Evolutionary conservation across 2,888 invertebrate species (phyloP).

Genomic region (Diplolepis rosae): DNA sequence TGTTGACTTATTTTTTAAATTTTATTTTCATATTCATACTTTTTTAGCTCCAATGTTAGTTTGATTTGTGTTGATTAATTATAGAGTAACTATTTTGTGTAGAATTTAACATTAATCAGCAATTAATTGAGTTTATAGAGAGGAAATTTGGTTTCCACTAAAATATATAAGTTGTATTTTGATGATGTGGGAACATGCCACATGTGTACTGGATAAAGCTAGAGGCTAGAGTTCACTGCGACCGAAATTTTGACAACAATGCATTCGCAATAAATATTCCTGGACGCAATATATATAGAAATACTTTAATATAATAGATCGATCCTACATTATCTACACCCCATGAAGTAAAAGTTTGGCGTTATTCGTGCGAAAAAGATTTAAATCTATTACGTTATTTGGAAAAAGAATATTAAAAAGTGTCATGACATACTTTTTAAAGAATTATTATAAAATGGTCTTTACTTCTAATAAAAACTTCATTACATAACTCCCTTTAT

Average conservation of each 20-base stretch:
- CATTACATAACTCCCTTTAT: too few species aligned
- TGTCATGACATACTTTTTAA: background rate
- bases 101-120: background rate
- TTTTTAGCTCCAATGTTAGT: too few species aligned
- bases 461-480: background rate
- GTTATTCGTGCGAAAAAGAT: constrained; percentile 17
- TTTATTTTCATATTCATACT: too few species aligned
- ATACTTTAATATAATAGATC: constrained; percentile 15
- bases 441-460: background rate
- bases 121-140: background rate
- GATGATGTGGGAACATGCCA: background rate
- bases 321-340: constrained; percentile 10
- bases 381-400: constrained; percentile 18
- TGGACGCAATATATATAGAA: constrained; percentile 7
- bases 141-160: background rate
- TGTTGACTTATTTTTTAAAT: too few species aligned
- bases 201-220: background rate
- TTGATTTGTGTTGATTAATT: background rate
- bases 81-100: background rate
- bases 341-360: constrained; percentile 21
- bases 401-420: constrained; percentile 2
- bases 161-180: background rate
- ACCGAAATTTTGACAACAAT: constrained; percentile 16
- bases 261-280: constrained; percentile 22
- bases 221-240: background rate